Conservation (phyloP, 2,797 vertebrate species). For the Chaetodon trifasciatus region DNA sequence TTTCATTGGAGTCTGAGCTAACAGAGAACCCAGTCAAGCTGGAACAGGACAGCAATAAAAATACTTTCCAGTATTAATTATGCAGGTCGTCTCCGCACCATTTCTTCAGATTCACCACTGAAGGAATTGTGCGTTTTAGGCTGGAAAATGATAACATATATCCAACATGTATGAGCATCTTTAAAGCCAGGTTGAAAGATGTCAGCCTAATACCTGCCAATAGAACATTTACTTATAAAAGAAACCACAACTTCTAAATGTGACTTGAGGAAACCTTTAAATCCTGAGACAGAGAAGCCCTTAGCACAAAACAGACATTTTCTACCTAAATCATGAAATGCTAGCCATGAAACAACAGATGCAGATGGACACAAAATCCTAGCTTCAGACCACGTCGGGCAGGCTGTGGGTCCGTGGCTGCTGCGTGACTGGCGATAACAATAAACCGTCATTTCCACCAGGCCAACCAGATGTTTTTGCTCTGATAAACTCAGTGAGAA, state of each 20-base stretch:
- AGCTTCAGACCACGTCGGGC: slow-evolving; percentile 24
- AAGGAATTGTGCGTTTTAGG: neutral
- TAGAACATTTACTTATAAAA: neutral
- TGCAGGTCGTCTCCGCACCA: slow-evolving; percentile 4
- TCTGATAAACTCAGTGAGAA: slow-evolving; percentile 61
- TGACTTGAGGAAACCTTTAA: neutral
- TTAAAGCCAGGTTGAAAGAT: neutral
- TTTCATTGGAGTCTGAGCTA: slow-evolving; percentile 38
- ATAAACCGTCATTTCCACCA: slow-evolving; percentile 65
- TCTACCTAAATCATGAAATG: neutral
- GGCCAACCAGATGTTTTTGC: slow-evolving; percentile 79
- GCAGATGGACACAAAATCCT: neutral
- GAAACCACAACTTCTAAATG: neutral
- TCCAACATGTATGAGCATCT: neutral
- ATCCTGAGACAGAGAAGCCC: neutral
- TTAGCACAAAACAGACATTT: neutral
- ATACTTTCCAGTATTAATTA: slow-evolving; percentile 41
- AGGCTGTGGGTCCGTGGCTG: slow-evolving; percentile 34
- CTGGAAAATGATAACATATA: neutral
- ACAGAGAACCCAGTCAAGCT: slow-evolving; percentile 55
- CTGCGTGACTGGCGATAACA: slow-evolving; percentile 52
- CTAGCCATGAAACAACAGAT: neutral
- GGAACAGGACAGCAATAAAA: slow-evolving; percentile 52
- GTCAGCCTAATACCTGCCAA: neutral
- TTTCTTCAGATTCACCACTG: neutral